Evolutionary conservation across 2,113 vertebrate species (phyloP).

Genomic region (Platysteira castanea): DNA sequence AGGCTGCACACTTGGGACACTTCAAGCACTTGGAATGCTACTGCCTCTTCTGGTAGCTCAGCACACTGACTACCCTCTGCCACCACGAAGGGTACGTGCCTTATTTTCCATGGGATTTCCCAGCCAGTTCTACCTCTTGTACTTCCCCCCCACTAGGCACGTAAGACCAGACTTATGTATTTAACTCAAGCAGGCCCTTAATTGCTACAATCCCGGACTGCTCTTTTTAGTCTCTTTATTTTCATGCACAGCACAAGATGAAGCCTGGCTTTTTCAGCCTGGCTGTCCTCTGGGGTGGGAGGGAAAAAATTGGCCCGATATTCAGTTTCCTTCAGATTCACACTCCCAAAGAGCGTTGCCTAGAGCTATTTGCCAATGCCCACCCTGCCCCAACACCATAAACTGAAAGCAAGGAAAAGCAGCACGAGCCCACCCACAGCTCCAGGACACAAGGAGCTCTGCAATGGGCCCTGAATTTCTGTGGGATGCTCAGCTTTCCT

Average conservation of each 20-base stretch:
- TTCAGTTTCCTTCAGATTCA: neutral
- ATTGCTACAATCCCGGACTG: fast-evolving
- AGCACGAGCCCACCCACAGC: neutral
- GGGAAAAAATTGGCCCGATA: neutral
- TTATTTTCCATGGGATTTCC: neutral
- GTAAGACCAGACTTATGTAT: fast-evolving
- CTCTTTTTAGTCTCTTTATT: neutral
- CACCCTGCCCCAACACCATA: too few relatives aligned
- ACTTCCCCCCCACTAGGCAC: neutral
- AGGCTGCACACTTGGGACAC: neutral
- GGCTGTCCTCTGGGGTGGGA: neutral
- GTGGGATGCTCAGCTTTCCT: neutral
- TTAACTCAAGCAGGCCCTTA: neutral
- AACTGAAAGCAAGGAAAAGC: neutral
- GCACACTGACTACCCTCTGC: neutral
- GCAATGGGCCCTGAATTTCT: neutral
- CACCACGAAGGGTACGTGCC: neutral
- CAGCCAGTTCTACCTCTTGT: neutral
- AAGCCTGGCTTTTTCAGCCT: neutral
- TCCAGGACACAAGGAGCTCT: neutral
- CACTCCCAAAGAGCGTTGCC: neutral
- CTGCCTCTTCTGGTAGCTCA: neutral
- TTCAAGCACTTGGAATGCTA: neutral
- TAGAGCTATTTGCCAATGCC: neutral
- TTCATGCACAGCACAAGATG: neutral